These are phyloP conservation scores for Lepidocyrtinus sp. DNA, from an alignment of 2,888 invertebrate genomes.

Conservation along the genomic window DNA sequence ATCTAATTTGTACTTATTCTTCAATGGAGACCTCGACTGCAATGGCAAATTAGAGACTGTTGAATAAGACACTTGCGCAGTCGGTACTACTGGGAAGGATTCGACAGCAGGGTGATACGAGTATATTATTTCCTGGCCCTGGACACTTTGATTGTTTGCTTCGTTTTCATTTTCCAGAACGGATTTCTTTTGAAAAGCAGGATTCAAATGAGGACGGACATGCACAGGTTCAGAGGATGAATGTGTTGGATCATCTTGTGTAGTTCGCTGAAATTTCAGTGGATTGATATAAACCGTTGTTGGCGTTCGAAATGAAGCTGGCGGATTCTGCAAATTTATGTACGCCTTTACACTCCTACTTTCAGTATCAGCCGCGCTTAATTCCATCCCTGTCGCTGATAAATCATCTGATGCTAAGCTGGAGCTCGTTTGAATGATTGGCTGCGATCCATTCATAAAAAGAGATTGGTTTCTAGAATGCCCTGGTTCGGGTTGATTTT, in stretches of 20 bases:
- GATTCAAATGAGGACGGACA: slow-evolving; percentile 41
- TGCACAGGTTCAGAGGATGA: neutral
- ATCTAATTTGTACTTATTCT: slow-evolving; percentile 43
- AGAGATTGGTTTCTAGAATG: neutral
- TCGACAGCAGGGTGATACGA: neutral
- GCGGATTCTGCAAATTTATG: too few species aligned
- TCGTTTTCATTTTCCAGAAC: too few species aligned
- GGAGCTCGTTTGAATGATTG: neutral
- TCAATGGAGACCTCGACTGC: too few species aligned
- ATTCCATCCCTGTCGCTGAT: too few species aligned
- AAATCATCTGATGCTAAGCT: too few species aligned
- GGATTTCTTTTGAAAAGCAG: slow-evolving; percentile 4
- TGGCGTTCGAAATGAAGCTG: too few species aligned
- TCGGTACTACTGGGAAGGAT: neutral
- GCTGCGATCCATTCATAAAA: neutral
- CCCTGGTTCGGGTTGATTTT: neutral
- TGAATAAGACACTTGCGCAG: too few species aligned
- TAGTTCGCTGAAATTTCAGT: neutral
- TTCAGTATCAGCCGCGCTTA: neutral
- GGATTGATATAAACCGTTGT: neutral
- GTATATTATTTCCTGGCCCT: too few species aligned
- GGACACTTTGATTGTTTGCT: too few species aligned
- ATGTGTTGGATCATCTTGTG: neutral
- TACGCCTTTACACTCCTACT: slow-evolving; percentile 2
- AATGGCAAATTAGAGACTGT: too few species aligned